phyloP scores from a whole-genome alignment of 2,113 vertebrate genomes.

The Zootoca vivipara region DNA sequence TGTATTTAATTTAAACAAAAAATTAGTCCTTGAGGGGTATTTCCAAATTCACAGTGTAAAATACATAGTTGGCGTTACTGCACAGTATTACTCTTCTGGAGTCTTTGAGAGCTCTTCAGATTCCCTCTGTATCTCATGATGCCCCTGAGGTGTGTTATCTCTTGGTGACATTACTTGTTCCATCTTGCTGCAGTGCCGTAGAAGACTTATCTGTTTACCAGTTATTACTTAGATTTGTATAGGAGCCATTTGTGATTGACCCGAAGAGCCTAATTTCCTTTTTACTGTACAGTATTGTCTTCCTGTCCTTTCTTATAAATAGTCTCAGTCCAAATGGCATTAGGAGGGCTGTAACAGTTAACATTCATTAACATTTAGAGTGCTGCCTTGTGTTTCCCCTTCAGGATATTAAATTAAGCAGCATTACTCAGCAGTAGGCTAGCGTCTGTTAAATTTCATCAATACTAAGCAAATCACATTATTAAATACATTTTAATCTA shows the following conservation, averaged over 20 bases:
- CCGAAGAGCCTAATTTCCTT: constrained; percentile 59
- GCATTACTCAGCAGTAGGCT: constrained; percentile 61
- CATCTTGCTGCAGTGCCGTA: constrained; percentile 31
- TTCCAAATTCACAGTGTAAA: constrained; percentile 53
- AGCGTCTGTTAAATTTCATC: constrained; percentile 63
- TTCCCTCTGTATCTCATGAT: not conserved
- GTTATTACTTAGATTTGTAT: constrained; percentile 54
- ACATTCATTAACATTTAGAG: constrained; percentile 64
- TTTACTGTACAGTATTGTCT: constrained; percentile 53
- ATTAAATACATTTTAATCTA: constrained; percentile 54
- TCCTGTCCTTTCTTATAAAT: constrained; percentile 61
- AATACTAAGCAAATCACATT: constrained; percentile 61
- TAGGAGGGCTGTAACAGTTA: constrained; percentile 51
- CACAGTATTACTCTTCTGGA: constrained; percentile 43
- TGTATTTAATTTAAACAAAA: constrained; percentile 65
- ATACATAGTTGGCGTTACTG: constrained; percentile 15
- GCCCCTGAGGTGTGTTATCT: constrained; percentile 61
- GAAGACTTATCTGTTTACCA: constrained; percentile 72
- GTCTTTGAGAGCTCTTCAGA: constrained; percentile 36
- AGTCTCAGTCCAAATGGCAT: constrained; percentile 26
- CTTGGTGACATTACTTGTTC: constrained; percentile 52
- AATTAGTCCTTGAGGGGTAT: constrained; percentile 55
- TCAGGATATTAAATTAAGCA: constrained; percentile 62
- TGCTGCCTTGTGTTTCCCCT: constrained; percentile 41
- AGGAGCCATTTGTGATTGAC: constrained; percentile 52